Base-by-base conservation (phyloP, 2,113 vertebrate species). In the Percina caprodes region DNA sequence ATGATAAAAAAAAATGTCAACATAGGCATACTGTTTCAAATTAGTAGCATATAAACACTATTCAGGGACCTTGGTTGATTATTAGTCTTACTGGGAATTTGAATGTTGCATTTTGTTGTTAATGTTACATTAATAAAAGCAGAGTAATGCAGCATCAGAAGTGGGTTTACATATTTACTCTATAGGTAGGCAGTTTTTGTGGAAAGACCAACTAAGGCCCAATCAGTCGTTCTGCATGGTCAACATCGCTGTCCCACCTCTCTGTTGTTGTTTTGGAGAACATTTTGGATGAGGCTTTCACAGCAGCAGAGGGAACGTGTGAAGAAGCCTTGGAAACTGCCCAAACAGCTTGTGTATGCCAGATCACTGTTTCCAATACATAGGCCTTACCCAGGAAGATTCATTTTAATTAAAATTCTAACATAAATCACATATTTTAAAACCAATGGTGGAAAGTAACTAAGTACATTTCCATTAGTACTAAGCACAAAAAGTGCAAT, bases 281-380 rank as follows among this genome's bases (percentile, higher is more conserved):
- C 49, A 71, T 56, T 89, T 79, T 76, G 70, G 61, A 75, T 60
- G 49, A 59, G 66, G 52, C 65, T 77, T 69, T 72, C 59, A 77
- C 80, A 76, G 82, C 79, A 80, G 59, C 77, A 76, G 54, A 77
- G 68, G 48, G 71, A 91, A 82, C 49, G 80, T 56, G 69, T 84
- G 75, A 86, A 87, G 56, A 72, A 66, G 72, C 46, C 62, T 90
- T 93, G 90, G 89, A 92, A 86, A 83, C 39, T 42, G 58, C 69
- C 80, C 85, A 87, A 90, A 73, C 61, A 72, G 78, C 80, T 83
- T 82, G 80, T 81, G 62, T 76, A 30, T 80, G 89, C 82, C 84
- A 89, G 74, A 80, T 89, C 69, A 78, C 14, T 87, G 71, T 86
- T 85, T 92, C 81, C 83, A 88, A 82, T 84, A 85, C 72, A 84